A percentile compares a stretch with the other conserved stretches of the same genome.
These are phyloP conservation scores for Pinctada fucata DNA, from an alignment of 2,888 invertebrate genomes.

Conservation along the genomic window DNA sequence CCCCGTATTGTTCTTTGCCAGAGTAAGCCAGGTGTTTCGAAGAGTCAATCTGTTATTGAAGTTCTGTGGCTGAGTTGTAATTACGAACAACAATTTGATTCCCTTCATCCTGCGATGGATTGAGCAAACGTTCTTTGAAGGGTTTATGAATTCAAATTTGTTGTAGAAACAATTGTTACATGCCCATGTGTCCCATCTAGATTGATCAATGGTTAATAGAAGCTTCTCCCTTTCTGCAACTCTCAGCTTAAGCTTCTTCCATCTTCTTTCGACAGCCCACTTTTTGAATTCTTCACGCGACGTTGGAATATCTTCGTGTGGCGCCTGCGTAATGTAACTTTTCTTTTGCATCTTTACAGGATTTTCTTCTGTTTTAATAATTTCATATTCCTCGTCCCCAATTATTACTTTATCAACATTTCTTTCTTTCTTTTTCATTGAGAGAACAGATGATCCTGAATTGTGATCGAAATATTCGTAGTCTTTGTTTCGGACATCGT, in stretches of 20 bases:
- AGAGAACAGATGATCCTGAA: background rate
- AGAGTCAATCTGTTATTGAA: background rate
- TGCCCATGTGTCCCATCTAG: conserved; percentile 3
- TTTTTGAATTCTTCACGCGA: background rate
- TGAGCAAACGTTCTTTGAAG: background rate
- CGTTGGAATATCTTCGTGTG: background rate
- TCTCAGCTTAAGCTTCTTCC: background rate
- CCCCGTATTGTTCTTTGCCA: conserved; percentile 1
- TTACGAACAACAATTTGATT: background rate
- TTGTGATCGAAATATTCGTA: background rate
- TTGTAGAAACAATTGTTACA: background rate
- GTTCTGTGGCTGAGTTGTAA: background rate
- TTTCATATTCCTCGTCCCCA: background rate
- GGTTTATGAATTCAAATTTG: background rate
- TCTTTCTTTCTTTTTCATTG: background rate
- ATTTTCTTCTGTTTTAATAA: background rate
- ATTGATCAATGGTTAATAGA: background rate
- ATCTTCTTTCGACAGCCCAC: background rate
- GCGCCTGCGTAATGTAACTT: background rate
- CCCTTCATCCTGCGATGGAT: background rate
- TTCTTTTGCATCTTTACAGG: background rate
- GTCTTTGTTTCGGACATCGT: background rate
- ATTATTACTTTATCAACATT: background rate
- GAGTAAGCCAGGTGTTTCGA: background rate
- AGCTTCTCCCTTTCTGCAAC: background rate